Evolutionary conservation across 2,888 invertebrate species (phyloP), one percentile per base, ranked within the genome.

Genomic region (Keiferia lycopersicella): DNA sequence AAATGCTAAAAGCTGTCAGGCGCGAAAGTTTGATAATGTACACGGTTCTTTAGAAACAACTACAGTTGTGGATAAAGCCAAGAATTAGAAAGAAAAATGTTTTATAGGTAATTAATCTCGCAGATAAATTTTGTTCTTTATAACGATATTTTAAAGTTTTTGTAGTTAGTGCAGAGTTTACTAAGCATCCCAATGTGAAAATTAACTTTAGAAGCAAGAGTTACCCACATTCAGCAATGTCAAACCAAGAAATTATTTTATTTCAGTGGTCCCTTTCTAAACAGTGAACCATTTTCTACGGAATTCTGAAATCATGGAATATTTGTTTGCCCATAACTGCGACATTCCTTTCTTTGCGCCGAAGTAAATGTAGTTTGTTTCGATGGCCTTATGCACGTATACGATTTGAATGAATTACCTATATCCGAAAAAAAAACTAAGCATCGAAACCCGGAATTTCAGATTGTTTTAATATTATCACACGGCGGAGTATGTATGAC

Each of bases 311-410:
- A 64, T 41, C 61, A 64, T 58, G 58, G 50, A 61, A 66, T 51
- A 64, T 61, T 63, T 65, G 48, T 20, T 16, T 53, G 16, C 51
- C 38, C n/a, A 58, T 18, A 26, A 45, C 26, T 1, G 51, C 20
- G 64, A 60, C 53, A 53, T 60, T 64, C 60, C 64, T 64, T 64
- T 64, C 60, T 59, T 61, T 61, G 61, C 50, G 10, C 30, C 12
- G 16, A 26, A 41, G 48, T 45, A 63, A 57, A 57, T 57, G 63
- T 63, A 45, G 57, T 63, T 63, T 63, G 63, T 63, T 57, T 61
- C 14, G 56, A 56, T 34, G 26, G 34, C 30, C 56, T n/a, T 56
- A 53, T 26, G 56, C 45, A 45, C 45, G 45, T 45, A 53, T 53
- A 34, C 34, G 16, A 56, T 26, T 26, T n/a, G n/a, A 56, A 16